phyloP scores from a whole-genome alignment of 2,797 vertebrate genomes.

The Silurus aristotelis region DNA sequence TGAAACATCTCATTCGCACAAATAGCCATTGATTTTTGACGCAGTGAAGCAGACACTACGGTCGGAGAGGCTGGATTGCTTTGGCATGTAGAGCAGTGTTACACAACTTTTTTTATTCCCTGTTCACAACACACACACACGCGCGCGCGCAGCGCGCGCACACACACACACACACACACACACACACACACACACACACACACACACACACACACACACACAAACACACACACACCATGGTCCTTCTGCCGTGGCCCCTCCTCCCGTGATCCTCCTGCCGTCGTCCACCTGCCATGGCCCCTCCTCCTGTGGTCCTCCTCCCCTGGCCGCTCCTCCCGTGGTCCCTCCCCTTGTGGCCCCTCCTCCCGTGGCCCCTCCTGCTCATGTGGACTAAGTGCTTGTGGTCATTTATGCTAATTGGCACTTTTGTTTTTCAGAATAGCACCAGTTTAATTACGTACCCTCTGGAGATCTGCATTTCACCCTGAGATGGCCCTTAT shows the following conservation, averaged over 20 bases:
- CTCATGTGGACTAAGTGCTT: slow-evolving; percentile 27
- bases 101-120: slow-evolving; percentile 5
- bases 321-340: background rate
- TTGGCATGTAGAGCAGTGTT: slow-evolving; percentile 6
- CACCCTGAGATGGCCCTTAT: background rate
- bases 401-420: slow-evolving; percentile 41
- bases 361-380: slow-evolving; percentile 24
- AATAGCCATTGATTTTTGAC: background rate
- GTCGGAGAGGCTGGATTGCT: slow-evolving; percentile 23
- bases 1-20: background rate
- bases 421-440: slow-evolving; percentile 25
- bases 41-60: slow-evolving; percentile 11
- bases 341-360: background rate
- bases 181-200: background rate
- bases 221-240: background rate
- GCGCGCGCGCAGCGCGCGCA: too few relatives aligned
- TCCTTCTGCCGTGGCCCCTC: too few relatives aligned
- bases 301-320: too few relatives aligned
- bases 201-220: background rate
- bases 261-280: too few relatives aligned
- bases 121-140: background rate
- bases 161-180: background rate
- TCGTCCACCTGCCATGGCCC: slow-evolving; percentile 28
- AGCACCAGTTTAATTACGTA: slow-evolving; percentile 18
- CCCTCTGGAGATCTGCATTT: slow-evolving; percentile 3